These are phyloP conservation scores for Champsocephalus gunnari DNA, from an alignment of 2,797 vertebrate genomes.

Conservation along the genomic window DNA sequence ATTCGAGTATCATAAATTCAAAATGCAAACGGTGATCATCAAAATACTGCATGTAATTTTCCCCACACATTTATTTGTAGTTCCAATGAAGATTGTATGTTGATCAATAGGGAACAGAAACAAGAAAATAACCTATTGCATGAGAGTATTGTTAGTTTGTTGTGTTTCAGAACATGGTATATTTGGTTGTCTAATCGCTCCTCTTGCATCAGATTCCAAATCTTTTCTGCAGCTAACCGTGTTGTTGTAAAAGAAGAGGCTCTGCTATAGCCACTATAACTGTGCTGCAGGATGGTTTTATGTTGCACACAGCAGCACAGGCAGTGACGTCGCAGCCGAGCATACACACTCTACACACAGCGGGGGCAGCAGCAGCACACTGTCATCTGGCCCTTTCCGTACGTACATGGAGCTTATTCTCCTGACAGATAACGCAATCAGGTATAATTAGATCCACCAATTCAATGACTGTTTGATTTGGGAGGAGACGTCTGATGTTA, in stretches of 20 bases:
- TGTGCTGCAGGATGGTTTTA: too few relatives aligned
- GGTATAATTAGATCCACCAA: neutral
- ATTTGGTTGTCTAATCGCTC: conserved; percentile 7
- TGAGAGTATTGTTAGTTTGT: neutral
- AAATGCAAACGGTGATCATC: neutral
- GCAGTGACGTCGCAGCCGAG: too few relatives aligned
- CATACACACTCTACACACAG: too few relatives aligned
- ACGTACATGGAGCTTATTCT: neutral
- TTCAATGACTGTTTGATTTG: neutral
- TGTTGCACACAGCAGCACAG: too few relatives aligned
- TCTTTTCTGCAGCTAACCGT: neutral
- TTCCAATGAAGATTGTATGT: neutral
- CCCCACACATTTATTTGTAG: neutral
- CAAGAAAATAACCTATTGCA: neutral
- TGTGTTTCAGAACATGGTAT: conserved; percentile 1
- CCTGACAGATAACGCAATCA: neutral
- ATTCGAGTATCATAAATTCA: neutral
- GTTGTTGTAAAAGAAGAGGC: neutral
- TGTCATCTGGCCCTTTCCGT: neutral
- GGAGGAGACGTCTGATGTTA: neutral
- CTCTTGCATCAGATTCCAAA: conserved; percentile 9
- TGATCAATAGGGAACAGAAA: neutral
- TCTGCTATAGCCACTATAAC: neutral
- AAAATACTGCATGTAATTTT: neutral
- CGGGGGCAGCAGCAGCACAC: too few relatives aligned